Conservation (phyloP, 2,797 vertebrate species). For the Siniperca obscura region DNA sequence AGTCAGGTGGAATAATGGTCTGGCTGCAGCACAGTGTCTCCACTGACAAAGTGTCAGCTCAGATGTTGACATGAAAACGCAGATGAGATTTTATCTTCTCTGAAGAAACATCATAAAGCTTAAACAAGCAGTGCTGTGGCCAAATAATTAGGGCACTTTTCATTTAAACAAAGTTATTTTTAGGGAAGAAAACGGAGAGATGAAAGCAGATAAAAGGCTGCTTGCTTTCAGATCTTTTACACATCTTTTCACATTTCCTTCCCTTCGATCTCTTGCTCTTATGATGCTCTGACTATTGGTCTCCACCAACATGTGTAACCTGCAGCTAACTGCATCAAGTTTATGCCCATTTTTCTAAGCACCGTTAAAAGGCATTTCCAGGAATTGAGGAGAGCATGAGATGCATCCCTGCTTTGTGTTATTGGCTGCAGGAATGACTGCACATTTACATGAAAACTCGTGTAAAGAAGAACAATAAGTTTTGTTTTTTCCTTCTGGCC, state of each 20-base stretch:
- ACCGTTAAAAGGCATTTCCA: neutral
- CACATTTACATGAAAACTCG: slow-evolving; percentile 3
- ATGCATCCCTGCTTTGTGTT: neutral
- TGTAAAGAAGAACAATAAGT: slow-evolving; percentile 1
- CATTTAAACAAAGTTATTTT: slow-evolving; percentile 1
- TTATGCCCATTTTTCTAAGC: neutral
- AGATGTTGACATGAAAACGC: slow-evolving; percentile 13
- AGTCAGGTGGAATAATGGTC: slow-evolving; percentile 37
- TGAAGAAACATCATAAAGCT: neutral
- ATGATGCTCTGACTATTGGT: neutral
- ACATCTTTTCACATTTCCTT: slow-evolving; percentile 2
- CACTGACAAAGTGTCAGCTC: slow-evolving; percentile 20
- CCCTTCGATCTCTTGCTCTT: neutral
- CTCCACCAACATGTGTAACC: neutral
- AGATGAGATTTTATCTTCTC: neutral
- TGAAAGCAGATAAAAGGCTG: neutral
- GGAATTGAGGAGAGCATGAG: neutral
- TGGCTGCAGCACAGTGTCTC: neutral
- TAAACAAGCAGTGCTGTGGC: neutral
- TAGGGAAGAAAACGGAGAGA: neutral
- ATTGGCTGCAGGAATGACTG: neutral
- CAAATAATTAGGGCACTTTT: neutral
- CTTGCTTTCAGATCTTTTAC: neutral
- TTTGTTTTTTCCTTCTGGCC: neutral
- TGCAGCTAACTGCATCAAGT: neutral